Evolutionary conservation across 1,140 invertebrate species (phyloP).

Genomic region (Scaptomyza pallida): DNA sequence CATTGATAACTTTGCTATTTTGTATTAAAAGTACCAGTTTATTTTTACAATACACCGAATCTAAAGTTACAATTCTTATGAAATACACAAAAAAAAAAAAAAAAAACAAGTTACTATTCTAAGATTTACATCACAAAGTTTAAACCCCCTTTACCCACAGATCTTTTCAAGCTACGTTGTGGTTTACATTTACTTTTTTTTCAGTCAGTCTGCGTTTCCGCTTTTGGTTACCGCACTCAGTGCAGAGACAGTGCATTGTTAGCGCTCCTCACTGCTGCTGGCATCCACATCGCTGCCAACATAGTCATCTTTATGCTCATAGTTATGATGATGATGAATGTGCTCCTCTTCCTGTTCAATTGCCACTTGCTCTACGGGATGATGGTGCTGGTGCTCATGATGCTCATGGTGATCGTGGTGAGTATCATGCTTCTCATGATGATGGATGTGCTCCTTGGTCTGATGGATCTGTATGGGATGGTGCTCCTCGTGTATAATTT

Average conservation of each 20-base stretch:
- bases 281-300: constrained; percentile 44
- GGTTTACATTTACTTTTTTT: background rate
- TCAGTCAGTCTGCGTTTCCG: constrained; percentile 39
- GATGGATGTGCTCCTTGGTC: constrained; percentile 79
- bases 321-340: constrained; percentile 79
- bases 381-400: constrained; percentile 53
- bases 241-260: constrained; percentile 47
- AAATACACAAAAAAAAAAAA: constrained; percentile 21
- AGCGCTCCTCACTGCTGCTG: constrained; percentile 64
- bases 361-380: constrained; percentile 44
- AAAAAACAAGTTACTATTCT: constrained; percentile 35
- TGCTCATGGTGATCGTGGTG: constrained; percentile 61
- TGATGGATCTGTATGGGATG: constrained; percentile 74
- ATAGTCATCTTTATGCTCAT: constrained; percentile 71
- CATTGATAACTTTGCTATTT: background rate
- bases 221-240: constrained; percentile 31
- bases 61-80: constrained; percentile 16
- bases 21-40: background rate
- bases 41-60: constrained; percentile 21
- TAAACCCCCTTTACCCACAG: constrained; percentile 40
- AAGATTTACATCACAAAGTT: constrained; percentile 45
- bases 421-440: constrained; percentile 69
- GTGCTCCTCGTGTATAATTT: constrained; percentile 78
- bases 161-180: constrained; percentile 15
- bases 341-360: constrained; percentile 75